These are phyloP conservation scores for Leptogaster cylindrica DNA, from an alignment of 2,888 invertebrate species.

Conservation along the genomic window DNA sequence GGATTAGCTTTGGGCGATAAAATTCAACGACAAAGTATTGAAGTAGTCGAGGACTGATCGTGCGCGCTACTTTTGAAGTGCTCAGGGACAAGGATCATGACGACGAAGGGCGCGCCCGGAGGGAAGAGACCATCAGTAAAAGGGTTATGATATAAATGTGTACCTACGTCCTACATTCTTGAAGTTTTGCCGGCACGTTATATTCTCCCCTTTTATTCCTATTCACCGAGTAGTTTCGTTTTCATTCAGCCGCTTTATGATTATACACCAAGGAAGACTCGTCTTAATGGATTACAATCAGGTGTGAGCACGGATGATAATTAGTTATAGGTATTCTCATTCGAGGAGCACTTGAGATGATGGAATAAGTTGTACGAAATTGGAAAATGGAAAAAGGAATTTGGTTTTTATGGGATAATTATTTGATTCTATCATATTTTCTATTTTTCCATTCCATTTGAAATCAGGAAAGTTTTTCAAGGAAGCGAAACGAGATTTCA, in stretches of 20 bases:
- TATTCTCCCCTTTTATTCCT: neutral
- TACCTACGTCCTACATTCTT: neutral
- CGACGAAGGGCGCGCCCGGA: neutral
- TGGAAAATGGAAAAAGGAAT: no score
- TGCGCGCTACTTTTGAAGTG: neutral
- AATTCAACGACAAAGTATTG: constrained; percentile 37
- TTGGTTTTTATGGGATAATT: no score
- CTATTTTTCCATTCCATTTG: no score
- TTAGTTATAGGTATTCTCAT: constrained; percentile 18
- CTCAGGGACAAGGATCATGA: no score
- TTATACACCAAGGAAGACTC: constrained; percentile 15
- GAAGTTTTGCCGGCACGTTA: neutral
- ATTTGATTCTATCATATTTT: no score
- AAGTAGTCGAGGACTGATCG: constrained; percentile 2
- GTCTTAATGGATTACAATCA: constrained; percentile 33
- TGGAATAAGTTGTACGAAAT: no score
- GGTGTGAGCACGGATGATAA: constrained; percentile 29
- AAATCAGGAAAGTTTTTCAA: no score
- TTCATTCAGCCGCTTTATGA: constrained; percentile 29
- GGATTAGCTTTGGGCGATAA: constrained; percentile 40
- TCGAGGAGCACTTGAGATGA: no score
- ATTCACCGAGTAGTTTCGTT: constrained; percentile 25
- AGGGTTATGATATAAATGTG: neutral
- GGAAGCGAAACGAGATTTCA: no score
- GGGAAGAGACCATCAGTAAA: neutral